Evolutionary conservation across 1,140 invertebrate species (phyloP), one percentile per base, ranked within the genome.

Genomic region (Rhopalosiphum padi): DNA sequence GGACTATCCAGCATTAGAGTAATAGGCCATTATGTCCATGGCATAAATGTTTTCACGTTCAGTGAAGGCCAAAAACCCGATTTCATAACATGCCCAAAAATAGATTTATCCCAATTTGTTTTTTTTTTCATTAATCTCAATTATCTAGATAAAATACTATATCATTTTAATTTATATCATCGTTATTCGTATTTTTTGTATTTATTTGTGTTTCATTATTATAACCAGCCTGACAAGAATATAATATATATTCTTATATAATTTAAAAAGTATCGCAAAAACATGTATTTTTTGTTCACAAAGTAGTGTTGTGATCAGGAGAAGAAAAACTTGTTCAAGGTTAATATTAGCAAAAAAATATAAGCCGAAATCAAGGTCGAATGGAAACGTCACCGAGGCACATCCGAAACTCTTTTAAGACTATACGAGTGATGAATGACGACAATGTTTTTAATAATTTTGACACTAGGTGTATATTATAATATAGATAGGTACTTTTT

Each of bases 1-100:
- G 7, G 30, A 18, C 30, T 51, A 88, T 41, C 48, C 22, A 89
- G 35, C 23, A 37, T 55, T 41, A 25, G 25, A 68, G 43, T 90
- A n/a, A 46, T 68, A 68, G 25, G 9, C 43, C 43, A n/a, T n/a
- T n/a, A 46, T 46, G 82, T 90, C 9, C 35, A 35, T 48, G 68
- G 43, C 43, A 83, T 91, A 93, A 37, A 85, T 93, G 83, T 93
- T 55, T 86, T 86, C 82, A 53, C 23, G 48, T 55, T 86, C 35
- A 93, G n/a, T 83, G 82, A 93, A 93, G 77, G 91, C 86, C 48
- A 15, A 51, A 86, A 93, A 93, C 91, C 86, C n/a, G 82, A 86
- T 86, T 93, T n/a, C 68, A 86, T 30, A 93, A 93, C 91, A 86
- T 41, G 48, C 60, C 91, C 91, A 55, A 85, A 93, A 53, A 86